Conservation (phyloP, 1,140 invertebrate genomes). For the Drosophila hydei region DNA sequence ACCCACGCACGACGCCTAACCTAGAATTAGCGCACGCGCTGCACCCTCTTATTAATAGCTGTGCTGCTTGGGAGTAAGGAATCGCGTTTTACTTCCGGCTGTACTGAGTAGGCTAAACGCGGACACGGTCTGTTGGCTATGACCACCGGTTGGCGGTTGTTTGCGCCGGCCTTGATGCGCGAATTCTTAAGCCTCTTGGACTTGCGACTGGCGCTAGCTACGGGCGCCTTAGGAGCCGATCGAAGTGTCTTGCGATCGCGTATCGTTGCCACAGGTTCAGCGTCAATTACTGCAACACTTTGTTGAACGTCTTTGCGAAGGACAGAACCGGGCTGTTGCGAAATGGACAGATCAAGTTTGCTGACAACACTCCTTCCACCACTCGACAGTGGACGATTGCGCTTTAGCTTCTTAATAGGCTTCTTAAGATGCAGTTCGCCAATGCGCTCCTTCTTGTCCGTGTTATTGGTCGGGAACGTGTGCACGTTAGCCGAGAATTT, state of each 20-base stretch:
- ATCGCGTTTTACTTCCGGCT: background rate
- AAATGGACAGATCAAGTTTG: conserved; percentile 7
- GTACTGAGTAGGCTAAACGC: conserved; percentile 33
- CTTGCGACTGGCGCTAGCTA: background rate
- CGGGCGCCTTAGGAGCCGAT: background rate
- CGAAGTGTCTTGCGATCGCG: background rate
- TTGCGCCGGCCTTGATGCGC: conserved; percentile 20
- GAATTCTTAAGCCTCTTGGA: conserved; percentile 25
- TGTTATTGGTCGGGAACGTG: conserved; percentile 34
- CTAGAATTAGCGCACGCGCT: background rate
- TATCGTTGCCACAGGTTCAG: background rate
- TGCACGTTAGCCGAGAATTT: conserved; percentile 63
- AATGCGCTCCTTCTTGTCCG: conserved; percentile 43
- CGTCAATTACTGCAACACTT: conserved; percentile 23
- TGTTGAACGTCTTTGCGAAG: conserved; percentile 14
- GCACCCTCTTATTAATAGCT: conserved; percentile 1
- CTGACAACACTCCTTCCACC: conserved; percentile 20
- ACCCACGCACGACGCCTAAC: background rate
- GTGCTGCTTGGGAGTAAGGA: background rate
- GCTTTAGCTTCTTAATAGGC: conserved; percentile 56
- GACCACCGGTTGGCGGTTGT: background rate
- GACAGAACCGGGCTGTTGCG: background rate
- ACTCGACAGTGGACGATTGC: conserved; percentile 26
- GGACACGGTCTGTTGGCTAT: background rate
- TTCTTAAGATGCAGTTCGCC: conserved; percentile 56